Evolutionary conservation across 1,140 invertebrate species (phyloP).

Genomic region (Cyrtorhinus lividipennis): DNA sequence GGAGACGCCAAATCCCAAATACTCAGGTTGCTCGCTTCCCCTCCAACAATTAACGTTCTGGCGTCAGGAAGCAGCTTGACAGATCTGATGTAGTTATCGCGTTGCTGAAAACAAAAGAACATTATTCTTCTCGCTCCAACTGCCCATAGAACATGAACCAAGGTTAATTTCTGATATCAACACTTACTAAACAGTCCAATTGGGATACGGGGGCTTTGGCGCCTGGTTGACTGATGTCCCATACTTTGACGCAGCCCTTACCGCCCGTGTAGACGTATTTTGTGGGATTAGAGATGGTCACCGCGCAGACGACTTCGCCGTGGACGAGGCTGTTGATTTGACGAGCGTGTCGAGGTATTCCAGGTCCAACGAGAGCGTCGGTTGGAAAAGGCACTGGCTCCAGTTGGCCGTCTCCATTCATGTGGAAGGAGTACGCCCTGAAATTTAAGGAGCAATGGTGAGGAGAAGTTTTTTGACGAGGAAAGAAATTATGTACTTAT

Average conservation of each 20-base stretch:
- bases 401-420: slow-evolving; percentile 74
- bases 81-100: slow-evolving; percentile 94
- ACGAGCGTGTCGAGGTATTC: slow-evolving; percentile 82
- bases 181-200: slow-evolving; percentile 77
- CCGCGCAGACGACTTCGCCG: slow-evolving; percentile 84
- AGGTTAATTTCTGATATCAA: too few species aligned
- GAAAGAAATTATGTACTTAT: background rate
- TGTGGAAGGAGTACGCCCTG: slow-evolving; percentile 87
- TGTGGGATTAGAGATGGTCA: slow-evolving; percentile 74
- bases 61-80: slow-evolving; percentile 95
- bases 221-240: slow-evolving; percentile 72
- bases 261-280: slow-evolving; percentile 97
- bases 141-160: background rate
- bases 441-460: background rate
- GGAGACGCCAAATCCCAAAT: slow-evolving; percentile 90
- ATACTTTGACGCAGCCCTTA: slow-evolving; percentile 97
- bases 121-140: slow-evolving; percentile 4
- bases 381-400: slow-evolving; percentile 91
- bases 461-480: background rate
- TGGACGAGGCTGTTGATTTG: slow-evolving; percentile 84
- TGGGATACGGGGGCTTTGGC: slow-evolving; percentile 73
- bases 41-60: slow-evolving; percentile 88
- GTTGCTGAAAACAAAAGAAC: slow-evolving; percentile 44
- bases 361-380: slow-evolving; percentile 78
- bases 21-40: slow-evolving; percentile 87